Evolutionary conservation across 1,140 invertebrate species (phyloP), one percentile per base, ranked within the genome.

Genomic region (Ceratosolen fusciceps): DNA sequence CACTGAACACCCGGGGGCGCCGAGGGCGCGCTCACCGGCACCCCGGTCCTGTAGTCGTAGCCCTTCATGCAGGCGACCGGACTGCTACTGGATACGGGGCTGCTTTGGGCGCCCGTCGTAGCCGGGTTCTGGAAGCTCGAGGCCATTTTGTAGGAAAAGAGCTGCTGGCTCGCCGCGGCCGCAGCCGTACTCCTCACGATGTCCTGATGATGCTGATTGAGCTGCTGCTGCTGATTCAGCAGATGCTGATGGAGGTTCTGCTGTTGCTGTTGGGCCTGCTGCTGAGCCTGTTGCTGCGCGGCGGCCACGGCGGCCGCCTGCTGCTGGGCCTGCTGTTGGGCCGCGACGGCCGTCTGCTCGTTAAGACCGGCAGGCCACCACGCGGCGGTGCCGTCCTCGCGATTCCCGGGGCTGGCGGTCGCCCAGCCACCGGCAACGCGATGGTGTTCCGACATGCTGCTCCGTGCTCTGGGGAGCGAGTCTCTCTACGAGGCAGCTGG

Each of bases 81-180:
- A 43, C 90, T 81, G 60, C 47, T 58, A 62, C 65, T 87, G 74
- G 90, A 88, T 52, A 89, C 82, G 88, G 89, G 81, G 88, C 88
- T 71, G 80, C 88, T 89, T 79, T 89, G 88, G 70, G 85, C 84
- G 78, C 89, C 89, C 84, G 92, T 92, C 77, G 92, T 91, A 81
- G 91, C 91, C 85, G 92, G 93, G 87, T 94, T 94, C 82, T 95
- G 93, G 91, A 95, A 95, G 86, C 93, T 94, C 86, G 93, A 94
- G 86, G 94, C 93, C 94, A 96, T 95, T 92, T 96, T 96, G 90
- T 96, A 96, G 79, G 93, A 93, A 87, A 95, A 95, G 81, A 95
- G 91, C 87, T 95, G 95, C 86, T 95, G 94, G 71, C 92, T 92
- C 65, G 93, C 90, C 47, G 92, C 93, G 52, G 93, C 90, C 19